Evolutionary conservation across 1,140 invertebrate species (phyloP), one percentile per base, ranked within the genome.

Genomic region (Drosophila obscura): DNA sequence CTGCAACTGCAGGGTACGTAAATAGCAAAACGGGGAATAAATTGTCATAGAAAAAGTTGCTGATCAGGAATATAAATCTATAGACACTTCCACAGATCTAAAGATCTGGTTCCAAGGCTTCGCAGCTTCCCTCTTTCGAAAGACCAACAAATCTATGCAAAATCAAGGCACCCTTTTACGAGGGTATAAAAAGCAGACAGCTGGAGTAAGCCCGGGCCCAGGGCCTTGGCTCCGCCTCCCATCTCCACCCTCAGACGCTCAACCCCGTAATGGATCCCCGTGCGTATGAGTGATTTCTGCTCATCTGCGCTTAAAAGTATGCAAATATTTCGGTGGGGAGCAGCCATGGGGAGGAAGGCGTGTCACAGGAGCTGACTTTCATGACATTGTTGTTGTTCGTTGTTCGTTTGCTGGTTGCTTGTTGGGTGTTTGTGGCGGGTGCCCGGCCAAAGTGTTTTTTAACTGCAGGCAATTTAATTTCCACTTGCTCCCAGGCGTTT

Each of bases 401-500:
- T 26, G 16, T 61, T 74, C 43, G 58, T 19, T 19, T 59, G 41
- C n/a, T 65, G 61, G 41, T 9, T 65, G 61, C 13, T 39, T 9
- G 35, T 13, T 62, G 56, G 19, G 15, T 31, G 24, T 58, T 74
- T 50, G 58, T 44, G 64, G 39, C 19, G 35, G 79, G 66, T 65
- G 61, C 26, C 61, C 35, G 58, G 58, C 52, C 57, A 72, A 90
- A 90, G 78, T 85, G 85, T 73, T 80, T 72, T 85, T 80, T 82
- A 87, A 90, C 87, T 90, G 81, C 79, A 87, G 87, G 87, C 87
- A 90, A 90, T 87, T 90, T 77, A 79, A 90, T 87, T 90, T 89
- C 67, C 64, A 61, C 39, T 65, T 67, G 63, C 65, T 64, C 45
- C 35, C 46, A 75, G 71, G 44, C 64, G 60, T 41, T 73, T 83